Conservation (phyloP, 2,888 invertebrate genomes). For the Cyrtodaria siliqua region DNA sequence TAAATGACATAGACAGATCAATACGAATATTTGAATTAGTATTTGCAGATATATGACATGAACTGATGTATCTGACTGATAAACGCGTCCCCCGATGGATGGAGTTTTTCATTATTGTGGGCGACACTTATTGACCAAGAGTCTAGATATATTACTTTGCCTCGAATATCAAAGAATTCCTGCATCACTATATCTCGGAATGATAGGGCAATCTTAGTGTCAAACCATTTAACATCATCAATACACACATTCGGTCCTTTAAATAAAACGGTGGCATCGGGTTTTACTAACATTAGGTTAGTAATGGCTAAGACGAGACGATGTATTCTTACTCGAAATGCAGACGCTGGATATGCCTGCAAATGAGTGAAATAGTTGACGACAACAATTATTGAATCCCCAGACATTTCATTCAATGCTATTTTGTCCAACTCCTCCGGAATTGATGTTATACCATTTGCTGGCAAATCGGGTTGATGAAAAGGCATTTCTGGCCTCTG, state of each 20-base stretch:
- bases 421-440: constrained; percentile 22
- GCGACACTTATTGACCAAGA: constrained; percentile 44
- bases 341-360: constrained; percentile 34
- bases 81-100: constrained; percentile 28
- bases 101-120: constrained; percentile 31
- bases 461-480: constrained; percentile 37
- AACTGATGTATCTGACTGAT: constrained; percentile 48
- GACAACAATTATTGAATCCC: constrained; percentile 27
- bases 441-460: constrained; percentile 30
- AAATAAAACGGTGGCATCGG: constrained; percentile 30
- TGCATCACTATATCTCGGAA: constrained; percentile 31
- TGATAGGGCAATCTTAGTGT: constrained; percentile 27
- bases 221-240: constrained; percentile 44
- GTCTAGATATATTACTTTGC: constrained; percentile 50
- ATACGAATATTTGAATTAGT: too few relatives aligned
- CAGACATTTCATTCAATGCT: neutral
- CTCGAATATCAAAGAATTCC: constrained; percentile 31
- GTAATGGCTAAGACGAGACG: constrained; percentile 14
- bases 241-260: constrained; percentile 48
- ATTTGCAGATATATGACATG: constrained; percentile 51
- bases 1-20: too few relatives aligned
- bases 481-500: constrained; percentile 53
- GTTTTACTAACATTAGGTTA: constrained; percentile 32
- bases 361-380: constrained; percentile 40
- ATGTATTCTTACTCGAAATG: constrained; percentile 15